These are phyloP conservation scores for Trachurus trachurus DNA, from an alignment of 2,797 vertebrate genomes.

Conservation along the genomic window DNA sequence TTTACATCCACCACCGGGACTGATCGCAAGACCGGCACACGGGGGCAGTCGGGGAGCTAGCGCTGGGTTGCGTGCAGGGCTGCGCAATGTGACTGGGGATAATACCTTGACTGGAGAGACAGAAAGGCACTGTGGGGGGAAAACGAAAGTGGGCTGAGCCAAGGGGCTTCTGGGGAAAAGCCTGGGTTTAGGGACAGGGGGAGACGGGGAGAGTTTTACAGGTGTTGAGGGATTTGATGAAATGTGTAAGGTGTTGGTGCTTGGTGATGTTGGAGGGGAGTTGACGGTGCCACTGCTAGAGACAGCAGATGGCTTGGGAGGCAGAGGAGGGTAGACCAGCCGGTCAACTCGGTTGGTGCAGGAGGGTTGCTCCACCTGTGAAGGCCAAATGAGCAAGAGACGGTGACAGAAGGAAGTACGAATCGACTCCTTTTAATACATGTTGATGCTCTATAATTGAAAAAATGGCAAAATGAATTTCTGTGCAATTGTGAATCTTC, in stretches of 20 bases:
- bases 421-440: background rate
- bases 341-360: slow-evolving; percentile 74
- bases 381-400: background rate
- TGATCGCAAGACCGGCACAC: background rate
- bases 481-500: background rate
- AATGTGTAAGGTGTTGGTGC: background rate
- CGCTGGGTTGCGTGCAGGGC: slow-evolving; percentile 27
- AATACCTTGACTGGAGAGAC: background rate
- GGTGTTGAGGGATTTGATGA: slow-evolving; percentile 2
- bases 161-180: background rate
- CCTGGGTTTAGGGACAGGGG: slow-evolving; percentile 14
- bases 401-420: background rate
- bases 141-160: slow-evolving; percentile 53
- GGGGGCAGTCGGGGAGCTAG: background rate
- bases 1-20: background rate
- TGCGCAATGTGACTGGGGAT: slow-evolving; percentile 15
- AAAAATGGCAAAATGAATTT: background rate
- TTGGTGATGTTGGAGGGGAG: slow-evolving; percentile 1
- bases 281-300: background rate
- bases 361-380: slow-evolving; percentile 76
- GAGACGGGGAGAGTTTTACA: background rate
- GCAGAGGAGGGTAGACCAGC: slow-evolving; percentile 89
- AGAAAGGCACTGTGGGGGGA: slow-evolving; percentile 11
- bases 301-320: slow-evolving; percentile 18
- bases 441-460: background rate